A percentile compares a stretch with the other conserved stretches of the same genome.
Conservation (phyloP, 1,140 invertebrate species). For the Magallana gigas region DNA sequence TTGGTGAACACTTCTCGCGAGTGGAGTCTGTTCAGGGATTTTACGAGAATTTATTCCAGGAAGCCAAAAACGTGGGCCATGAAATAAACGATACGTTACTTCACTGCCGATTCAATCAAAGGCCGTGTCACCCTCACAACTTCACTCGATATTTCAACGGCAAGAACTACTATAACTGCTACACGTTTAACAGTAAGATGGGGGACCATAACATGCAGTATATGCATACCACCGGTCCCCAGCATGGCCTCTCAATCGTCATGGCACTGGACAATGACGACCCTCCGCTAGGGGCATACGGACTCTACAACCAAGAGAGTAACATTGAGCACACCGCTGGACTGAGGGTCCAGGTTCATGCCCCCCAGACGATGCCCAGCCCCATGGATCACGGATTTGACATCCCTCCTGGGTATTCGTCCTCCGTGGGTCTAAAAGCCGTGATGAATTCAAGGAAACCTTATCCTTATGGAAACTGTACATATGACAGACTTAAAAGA, state of each 20-base stretch:
- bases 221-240: constrained; percentile 74
- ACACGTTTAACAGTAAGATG: constrained; percentile 71
- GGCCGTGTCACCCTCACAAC: constrained; percentile 67
- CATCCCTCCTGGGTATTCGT: constrained; percentile 75
- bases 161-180: constrained; percentile 76
- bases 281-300: constrained; percentile 70
- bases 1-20: constrained; percentile 66
- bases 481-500: constrained; percentile 60
- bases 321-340: constrained; percentile 76
- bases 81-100: constrained; percentile 70
- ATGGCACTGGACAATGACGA: constrained; percentile 75
- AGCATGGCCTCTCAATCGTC: constrained; percentile 73
- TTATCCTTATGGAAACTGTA: constrained; percentile 75
- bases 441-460: constrained; percentile 68
- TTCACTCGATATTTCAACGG: constrained; percentile 73
- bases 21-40: constrained; percentile 71
- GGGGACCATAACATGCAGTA: constrained; percentile 61
- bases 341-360: constrained; percentile 78
- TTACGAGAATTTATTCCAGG: constrained; percentile 72
- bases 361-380: constrained; percentile 78
- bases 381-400: constrained; percentile 77
- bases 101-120: constrained; percentile 72
- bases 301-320: constrained; percentile 72
- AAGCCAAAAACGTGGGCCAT: constrained; percentile 68
- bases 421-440: constrained; percentile 74